Conservation (phyloP, 2,888 invertebrate genomes). For the Thyatira batis region DNA sequence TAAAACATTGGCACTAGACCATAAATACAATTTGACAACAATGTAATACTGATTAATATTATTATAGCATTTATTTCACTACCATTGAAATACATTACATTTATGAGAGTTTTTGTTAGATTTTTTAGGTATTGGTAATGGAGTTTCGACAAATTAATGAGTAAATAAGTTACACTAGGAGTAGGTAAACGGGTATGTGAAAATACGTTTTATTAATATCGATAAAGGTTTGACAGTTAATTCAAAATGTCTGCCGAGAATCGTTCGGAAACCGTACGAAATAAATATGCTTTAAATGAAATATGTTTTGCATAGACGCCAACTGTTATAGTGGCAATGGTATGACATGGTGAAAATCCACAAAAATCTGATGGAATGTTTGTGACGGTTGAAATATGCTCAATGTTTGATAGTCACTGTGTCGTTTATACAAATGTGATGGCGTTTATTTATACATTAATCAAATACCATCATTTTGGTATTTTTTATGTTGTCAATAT, state of each 20-base stretch:
- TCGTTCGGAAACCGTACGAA: slow-evolving; percentile 53
- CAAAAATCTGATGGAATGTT: slow-evolving; percentile 56
- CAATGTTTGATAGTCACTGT: slow-evolving; percentile 62
- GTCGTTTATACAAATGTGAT: slow-evolving; percentile 17
- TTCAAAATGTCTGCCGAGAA: slow-evolving; percentile 28
- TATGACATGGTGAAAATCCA: slow-evolving; percentile 40
- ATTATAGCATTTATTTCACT: background rate
- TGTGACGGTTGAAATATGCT: slow-evolving; percentile 64
- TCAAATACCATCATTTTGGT: background rate
- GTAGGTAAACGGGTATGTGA: background rate
- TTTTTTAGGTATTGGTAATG: background rate
- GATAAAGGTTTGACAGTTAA: slow-evolving; percentile 12
- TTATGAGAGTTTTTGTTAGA: background rate
- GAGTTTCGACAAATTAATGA: background rate
- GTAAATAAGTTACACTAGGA: background rate
- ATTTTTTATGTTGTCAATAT: no score
- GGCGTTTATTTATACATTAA: background rate
- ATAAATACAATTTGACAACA: background rate
- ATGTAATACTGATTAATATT: background rate
- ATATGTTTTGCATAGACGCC: slow-evolving; percentile 65
- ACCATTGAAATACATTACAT: background rate
- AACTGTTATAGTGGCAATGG: slow-evolving; percentile 44
- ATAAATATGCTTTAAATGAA: slow-evolving; percentile 52
- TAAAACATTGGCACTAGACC: background rate
- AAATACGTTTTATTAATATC: background rate